Percentiles rank a stretch among this genome's conserved stretches.
Conservation (phyloP, 2,797 vertebrate species). For the Trematomus bernacchii region DNA sequence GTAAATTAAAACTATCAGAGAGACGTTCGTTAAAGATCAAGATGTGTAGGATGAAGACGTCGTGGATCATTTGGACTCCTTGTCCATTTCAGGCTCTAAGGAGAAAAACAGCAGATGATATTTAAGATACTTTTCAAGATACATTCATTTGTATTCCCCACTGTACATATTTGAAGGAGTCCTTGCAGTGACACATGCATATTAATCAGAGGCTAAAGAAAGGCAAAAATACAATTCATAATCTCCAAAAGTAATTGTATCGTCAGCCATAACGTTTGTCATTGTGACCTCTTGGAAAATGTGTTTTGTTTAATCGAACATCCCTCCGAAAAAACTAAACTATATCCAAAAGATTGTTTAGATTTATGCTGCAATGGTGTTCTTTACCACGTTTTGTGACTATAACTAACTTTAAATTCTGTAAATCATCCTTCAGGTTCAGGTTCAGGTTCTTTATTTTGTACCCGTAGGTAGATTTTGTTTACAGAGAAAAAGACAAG, state of each 20-base stretch:
- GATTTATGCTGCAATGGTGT: conserved; percentile 3
- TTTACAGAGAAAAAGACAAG: too few relatives aligned
- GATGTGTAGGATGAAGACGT: background rate
- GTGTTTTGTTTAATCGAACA: background rate
- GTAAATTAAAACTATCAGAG: conserved; percentile 2
- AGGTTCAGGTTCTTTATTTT: too few relatives aligned
- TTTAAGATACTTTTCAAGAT: background rate
- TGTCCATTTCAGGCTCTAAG: conserved; percentile 36
- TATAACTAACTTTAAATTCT: background rate
- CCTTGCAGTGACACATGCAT: background rate
- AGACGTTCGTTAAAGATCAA: background rate
- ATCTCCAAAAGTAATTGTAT: conserved; percentile 41
- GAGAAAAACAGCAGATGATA: conserved; percentile 27
- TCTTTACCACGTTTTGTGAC: background rate
- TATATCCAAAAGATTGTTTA: background rate
- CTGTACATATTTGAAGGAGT: background rate
- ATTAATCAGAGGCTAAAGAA: too few relatives aligned
- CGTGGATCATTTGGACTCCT: conserved; percentile 48
- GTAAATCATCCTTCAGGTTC: too few relatives aligned
- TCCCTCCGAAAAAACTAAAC: background rate
- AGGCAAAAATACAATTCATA: conserved; percentile 28
- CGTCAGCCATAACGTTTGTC: background rate
- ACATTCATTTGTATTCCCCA: background rate
- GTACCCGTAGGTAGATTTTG: too few relatives aligned
- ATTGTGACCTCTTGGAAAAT: background rate